These are phyloP conservation scores for Neotoma lepida DNA, from an alignment of 2,113 vertebrate species.

Conservation along the genomic window DNA sequence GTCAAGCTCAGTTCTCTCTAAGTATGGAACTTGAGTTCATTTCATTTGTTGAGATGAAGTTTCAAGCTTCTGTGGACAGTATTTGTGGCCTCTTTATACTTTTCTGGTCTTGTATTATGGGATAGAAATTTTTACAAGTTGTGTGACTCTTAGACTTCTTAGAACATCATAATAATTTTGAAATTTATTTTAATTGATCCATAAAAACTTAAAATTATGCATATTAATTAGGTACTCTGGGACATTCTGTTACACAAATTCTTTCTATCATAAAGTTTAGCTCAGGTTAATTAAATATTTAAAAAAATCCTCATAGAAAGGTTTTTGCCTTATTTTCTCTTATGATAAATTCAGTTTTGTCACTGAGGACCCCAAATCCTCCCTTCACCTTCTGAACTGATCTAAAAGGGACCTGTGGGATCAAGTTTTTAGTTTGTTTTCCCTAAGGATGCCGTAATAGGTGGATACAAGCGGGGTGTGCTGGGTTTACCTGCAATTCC, in stretches of 20 bases:
- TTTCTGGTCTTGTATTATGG: not conserved
- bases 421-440: not conserved
- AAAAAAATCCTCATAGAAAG: slow-evolving; percentile 24
- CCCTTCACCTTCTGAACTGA: not conserved
- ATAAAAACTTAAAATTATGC: not conserved
- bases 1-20: not conserved
- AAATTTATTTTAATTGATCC: not conserved
- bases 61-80: not conserved
- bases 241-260: not conserved
- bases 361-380: not conserved
- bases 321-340: slow-evolving; percentile 13
- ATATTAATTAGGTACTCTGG: not conserved
- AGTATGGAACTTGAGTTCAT: not conserved
- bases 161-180: not conserved
- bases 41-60: not conserved
- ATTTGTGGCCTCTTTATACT: not conserved
- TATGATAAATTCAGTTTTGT: not conserved
- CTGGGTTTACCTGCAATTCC: not conserved
- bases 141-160: not conserved
- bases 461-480: not conserved
- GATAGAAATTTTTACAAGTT: not conserved
- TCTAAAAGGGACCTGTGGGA: not conserved
- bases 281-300: not conserved
- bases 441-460: not conserved
- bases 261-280: not conserved